A percentile compares a stretch with the other conserved stretches of the same genome.
phyloP scores from a whole-genome alignment of 2,888 invertebrate species.

The Drosophila paramelanica region DNA sequence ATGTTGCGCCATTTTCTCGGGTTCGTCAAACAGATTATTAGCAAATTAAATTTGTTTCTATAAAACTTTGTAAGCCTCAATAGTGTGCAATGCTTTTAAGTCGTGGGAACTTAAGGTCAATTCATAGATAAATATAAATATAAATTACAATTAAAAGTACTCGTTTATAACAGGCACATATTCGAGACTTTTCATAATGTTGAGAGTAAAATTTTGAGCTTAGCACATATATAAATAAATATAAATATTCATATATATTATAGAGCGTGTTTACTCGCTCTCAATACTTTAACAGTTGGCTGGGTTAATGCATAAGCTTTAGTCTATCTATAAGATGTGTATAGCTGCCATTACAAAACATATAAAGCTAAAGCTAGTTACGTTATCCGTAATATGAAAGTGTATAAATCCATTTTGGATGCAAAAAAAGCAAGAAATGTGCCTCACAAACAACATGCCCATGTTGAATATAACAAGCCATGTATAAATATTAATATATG shows the following conservation, averaged over 20 bases:
- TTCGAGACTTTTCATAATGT: constrained; percentile 40
- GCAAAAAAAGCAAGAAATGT: constrained; percentile 69
- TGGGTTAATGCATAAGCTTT: constrained; percentile 54
- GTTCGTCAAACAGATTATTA: constrained; percentile 3
- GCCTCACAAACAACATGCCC: constrained; percentile 55
- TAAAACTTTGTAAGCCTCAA: constrained; percentile 27
- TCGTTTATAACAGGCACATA: constrained; percentile 62
- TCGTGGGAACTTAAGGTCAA: constrained; percentile 8
- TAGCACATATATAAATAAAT: constrained; percentile 9
- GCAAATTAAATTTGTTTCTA: constrained; percentile 21
- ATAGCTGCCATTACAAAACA: constrained; percentile 49
- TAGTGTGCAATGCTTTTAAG: neutral
- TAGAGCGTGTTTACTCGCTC: constrained; percentile 54
- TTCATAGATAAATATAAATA: constrained; percentile 32
- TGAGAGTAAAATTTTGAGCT: constrained; percentile 35
- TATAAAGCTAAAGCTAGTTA: constrained; percentile 55
- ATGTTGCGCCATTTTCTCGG: neutral
- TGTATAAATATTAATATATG: constrained; percentile 53
- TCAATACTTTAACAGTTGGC: constrained; percentile 69
- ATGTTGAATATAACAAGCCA: constrained; percentile 61
- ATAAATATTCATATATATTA: constrained; percentile 39
- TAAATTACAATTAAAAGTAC: constrained; percentile 38
- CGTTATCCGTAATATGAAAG: constrained; percentile 51
- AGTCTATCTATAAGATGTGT: constrained; percentile 40
- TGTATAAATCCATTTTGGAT: constrained; percentile 60